A percentile compares a stretch with the other conserved stretches of the same genome.
These are phyloP conservation scores for Gymnocheta viridis DNA, from an alignment of 2,888 invertebrate species.

Conservation along the genomic window DNA sequence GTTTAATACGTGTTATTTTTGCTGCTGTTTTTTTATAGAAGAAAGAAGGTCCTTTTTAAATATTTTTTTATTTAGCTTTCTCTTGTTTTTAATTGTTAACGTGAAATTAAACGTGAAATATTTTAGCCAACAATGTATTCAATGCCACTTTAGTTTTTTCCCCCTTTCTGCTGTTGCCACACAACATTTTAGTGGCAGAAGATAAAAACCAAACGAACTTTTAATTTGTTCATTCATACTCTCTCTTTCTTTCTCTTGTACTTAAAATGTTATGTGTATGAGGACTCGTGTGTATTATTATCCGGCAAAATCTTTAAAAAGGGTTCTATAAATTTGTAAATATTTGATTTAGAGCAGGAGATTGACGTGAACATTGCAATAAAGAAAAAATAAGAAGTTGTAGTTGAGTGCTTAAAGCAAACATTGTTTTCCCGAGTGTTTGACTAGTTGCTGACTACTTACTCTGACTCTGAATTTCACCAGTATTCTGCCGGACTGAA, in stretches of 20 bases:
- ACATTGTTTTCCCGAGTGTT: slow-evolving; percentile 66
- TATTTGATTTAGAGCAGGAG: slow-evolving; percentile 51
- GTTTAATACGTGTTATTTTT: slow-evolving; percentile 2
- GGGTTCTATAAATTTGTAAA: slow-evolving; percentile 58
- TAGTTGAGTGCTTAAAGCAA: slow-evolving; percentile 64
- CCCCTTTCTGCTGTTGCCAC: slow-evolving; percentile 24
- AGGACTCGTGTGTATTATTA: slow-evolving; percentile 10
- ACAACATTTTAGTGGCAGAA: slow-evolving; percentile 56
- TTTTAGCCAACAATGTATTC: slow-evolving; percentile 66
- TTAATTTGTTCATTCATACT: slow-evolving; percentile 65
- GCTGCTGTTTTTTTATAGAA: background rate
- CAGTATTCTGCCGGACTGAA: slow-evolving; percentile 19
- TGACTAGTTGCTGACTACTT: slow-evolving; percentile 53
- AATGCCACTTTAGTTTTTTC: slow-evolving; percentile 60
- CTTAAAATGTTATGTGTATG: background rate
- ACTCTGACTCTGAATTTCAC: slow-evolving; percentile 10
- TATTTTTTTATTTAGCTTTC: slow-evolving; percentile 57
- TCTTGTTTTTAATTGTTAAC: slow-evolving; percentile 68
- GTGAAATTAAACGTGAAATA: slow-evolving; percentile 73
- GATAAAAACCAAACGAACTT: slow-evolving; percentile 64
- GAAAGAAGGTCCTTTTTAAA: slow-evolving; percentile 29
- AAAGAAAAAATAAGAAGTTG: slow-evolving; percentile 15
- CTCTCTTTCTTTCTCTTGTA: background rate
- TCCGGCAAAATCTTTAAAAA: slow-evolving; percentile 47
- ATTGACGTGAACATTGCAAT: slow-evolving; percentile 19